These are phyloP conservation scores for Oreotragus oreotragus DNA, from an alignment of 2,113 vertebrate genomes.

Conservation along the genomic window DNA sequence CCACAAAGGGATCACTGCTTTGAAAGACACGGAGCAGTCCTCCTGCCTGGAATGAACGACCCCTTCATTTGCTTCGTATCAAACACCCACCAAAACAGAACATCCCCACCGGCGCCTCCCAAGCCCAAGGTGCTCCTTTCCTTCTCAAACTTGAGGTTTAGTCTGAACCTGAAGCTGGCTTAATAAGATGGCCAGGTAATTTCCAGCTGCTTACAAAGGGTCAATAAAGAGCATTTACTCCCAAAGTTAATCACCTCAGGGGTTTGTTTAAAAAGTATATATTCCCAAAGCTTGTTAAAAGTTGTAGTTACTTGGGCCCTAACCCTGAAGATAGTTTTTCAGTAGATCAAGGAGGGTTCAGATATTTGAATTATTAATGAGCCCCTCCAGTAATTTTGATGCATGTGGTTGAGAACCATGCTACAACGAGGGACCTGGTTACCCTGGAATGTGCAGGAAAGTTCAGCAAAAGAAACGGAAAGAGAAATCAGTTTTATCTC, in stretches of 20 bases:
- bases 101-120: background rate
- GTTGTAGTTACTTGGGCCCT: background rate
- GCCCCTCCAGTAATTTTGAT: background rate
- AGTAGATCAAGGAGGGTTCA: background rate
- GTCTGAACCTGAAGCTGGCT: background rate
- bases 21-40: background rate
- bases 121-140: too few species aligned
- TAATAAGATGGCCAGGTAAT: background rate
- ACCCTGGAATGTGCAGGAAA: background rate
- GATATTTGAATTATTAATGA: slow-evolving; percentile 16
- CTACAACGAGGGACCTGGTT: background rate
- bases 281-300: background rate
- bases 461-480: background rate
- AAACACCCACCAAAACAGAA: background rate
- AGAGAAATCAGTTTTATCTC: background rate
- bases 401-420: background rate
- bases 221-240: background rate
- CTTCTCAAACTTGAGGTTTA: background rate
- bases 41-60: background rate
- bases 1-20: background rate
- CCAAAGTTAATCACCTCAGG: background rate
- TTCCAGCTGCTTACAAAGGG: background rate
- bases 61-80: background rate
- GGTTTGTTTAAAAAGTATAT: background rate
- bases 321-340: background rate